Conservation (phyloP, 1,140 invertebrate genomes). For the Drosophila orena region DNA sequence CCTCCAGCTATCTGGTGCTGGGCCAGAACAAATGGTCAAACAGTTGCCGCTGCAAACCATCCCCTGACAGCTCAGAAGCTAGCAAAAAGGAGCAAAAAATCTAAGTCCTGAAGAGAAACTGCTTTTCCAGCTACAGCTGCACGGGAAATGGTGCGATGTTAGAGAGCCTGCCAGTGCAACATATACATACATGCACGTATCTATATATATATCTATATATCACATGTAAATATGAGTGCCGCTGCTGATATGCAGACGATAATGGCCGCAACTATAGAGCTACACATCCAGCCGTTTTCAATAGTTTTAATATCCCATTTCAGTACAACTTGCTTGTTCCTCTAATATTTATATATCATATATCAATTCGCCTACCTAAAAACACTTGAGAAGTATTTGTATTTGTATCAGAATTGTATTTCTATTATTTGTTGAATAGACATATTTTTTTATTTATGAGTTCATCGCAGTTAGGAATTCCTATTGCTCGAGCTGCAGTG, state of each 20-base stretch:
- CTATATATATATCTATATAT: constrained; percentile 50
- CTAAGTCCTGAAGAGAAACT: constrained; percentile 31
- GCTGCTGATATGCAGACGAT: not conserved
- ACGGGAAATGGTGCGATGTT: constrained; percentile 36
- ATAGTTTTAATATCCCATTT: not conserved
- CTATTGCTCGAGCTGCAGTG: too few relatives aligned
- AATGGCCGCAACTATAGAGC: not conserved
- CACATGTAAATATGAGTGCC: constrained; percentile 70
- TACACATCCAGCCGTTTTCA: not conserved
- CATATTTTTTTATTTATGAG: too few relatives aligned
- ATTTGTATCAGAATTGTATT: too few relatives aligned
- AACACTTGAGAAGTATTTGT: too few relatives aligned
- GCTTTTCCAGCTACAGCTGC: constrained; percentile 45
- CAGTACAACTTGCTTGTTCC: too few relatives aligned
- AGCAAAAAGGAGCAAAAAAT: constrained; percentile 31
- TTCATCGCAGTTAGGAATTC: too few relatives aligned
- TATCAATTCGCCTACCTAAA: too few relatives aligned
- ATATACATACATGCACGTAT: too few relatives aligned
- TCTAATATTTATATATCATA: too few relatives aligned
- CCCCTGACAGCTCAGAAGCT: constrained; percentile 44
- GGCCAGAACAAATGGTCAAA: constrained; percentile 64
- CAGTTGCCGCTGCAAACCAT: constrained; percentile 26
- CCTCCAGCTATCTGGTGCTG: constrained; percentile 20
- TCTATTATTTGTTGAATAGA: too few relatives aligned
- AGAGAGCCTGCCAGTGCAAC: constrained; percentile 36